These are phyloP conservation scores for Meteorus cinctellus DNA, from an alignment of 2,888 invertebrate species.

Conservation along the genomic window DNA sequence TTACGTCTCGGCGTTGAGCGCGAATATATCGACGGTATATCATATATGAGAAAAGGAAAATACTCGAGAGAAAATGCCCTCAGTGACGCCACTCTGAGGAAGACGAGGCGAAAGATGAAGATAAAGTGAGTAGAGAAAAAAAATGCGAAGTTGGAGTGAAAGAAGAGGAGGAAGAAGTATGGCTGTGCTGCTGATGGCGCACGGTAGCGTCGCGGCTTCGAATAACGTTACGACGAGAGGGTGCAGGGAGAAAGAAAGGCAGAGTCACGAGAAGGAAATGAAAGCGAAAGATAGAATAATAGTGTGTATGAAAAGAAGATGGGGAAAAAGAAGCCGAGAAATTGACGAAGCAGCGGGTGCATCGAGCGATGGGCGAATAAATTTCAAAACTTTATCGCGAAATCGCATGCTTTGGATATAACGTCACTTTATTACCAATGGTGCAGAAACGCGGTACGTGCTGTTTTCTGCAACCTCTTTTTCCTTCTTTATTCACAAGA, in stretches of 20 bases:
- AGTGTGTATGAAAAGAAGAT: background rate
- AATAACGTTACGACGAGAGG: conserved; percentile 33
- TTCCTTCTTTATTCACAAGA: conserved; percentile 17
- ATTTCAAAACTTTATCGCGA: conserved; percentile 71
- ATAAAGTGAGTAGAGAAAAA: conserved; percentile 28
- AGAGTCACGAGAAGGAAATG: conserved; percentile 30
- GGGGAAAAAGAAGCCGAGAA: conserved; percentile 31
- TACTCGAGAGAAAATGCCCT: conserved; percentile 50
- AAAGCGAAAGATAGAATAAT: conserved; percentile 20
- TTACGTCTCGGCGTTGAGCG: background rate
- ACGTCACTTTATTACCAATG: conserved; percentile 70
- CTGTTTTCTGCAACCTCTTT: conserved; percentile 29
- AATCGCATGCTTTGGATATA: conserved; percentile 68
- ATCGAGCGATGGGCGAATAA: conserved; percentile 57
- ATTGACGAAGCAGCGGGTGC: conserved; percentile 49
- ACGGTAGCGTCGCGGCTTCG: conserved; percentile 33
- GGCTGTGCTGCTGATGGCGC: conserved; percentile 35
- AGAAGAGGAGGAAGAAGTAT: conserved; percentile 23
- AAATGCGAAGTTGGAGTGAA: background rate
- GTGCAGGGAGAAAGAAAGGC: no score
- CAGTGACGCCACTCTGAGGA: conserved; percentile 28
- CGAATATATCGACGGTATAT: background rate
- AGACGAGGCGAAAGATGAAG: conserved; percentile 8
- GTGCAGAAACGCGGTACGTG: conserved; percentile 51
- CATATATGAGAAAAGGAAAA: conserved; percentile 17